Percentiles rank a stretch among this genome's conserved stretches.
Conservation (phyloP, 1,140 invertebrate species). For the Monochamus saltuarius region DNA sequence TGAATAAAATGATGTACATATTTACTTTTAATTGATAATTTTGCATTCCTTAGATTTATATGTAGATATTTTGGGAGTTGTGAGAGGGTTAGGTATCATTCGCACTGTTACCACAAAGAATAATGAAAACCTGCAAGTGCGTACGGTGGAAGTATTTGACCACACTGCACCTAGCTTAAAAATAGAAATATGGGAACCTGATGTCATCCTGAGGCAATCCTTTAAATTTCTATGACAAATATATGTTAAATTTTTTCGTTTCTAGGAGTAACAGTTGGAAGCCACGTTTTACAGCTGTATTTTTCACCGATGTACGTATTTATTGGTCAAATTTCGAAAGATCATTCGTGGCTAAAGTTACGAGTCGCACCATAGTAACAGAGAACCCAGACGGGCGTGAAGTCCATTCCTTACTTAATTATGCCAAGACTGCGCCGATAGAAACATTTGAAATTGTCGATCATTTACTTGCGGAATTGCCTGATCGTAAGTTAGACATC, state of each 20-base stretch:
- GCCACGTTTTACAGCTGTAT: slow-evolving; percentile 55
- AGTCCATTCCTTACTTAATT: slow-evolving; percentile 53
- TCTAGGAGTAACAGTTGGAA: slow-evolving; percentile 50
- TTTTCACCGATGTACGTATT: slow-evolving; percentile 56
- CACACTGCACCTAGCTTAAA: slow-evolving; percentile 54
- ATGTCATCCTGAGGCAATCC: slow-evolving; percentile 35
- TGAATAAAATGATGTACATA: not conserved
- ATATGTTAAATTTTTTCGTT: not conserved
- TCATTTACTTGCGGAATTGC: slow-evolving; percentile 35
- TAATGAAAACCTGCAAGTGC: slow-evolving; percentile 53
- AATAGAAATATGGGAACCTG: slow-evolving; percentile 56
- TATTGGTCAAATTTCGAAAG: slow-evolving; percentile 52
- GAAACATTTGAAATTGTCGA: slow-evolving; percentile 40
- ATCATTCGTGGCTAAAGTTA: slow-evolving; percentile 45
- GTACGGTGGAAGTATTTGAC: slow-evolving; percentile 56
- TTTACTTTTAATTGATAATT: not conserved
- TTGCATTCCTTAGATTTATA: slow-evolving; percentile 1
- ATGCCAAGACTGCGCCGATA: slow-evolving; percentile 46
- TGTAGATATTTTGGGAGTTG: slow-evolving; percentile 57
- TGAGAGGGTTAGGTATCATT: slow-evolving; percentile 53
- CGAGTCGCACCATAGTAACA: slow-evolving; percentile 54
- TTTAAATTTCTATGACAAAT: not conserved
- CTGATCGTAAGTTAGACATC: slow-evolving; percentile 38
- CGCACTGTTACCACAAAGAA: slow-evolving; percentile 56
- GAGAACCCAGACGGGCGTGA: slow-evolving; percentile 57